Evolutionary conservation across 2,113 vertebrate species (phyloP).

Genomic region (Alces alces): DNA sequence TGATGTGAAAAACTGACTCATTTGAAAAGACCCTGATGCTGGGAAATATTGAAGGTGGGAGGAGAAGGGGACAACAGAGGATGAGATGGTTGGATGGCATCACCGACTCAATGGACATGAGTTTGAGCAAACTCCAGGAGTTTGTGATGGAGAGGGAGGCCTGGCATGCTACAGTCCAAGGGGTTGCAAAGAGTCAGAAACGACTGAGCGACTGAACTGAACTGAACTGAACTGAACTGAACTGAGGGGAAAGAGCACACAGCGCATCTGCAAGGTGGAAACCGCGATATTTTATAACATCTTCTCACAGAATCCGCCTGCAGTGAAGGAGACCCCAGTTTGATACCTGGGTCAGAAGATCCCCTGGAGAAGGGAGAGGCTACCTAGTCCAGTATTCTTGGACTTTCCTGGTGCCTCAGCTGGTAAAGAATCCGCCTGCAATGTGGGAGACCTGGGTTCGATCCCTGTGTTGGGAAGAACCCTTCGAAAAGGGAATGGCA

Average conservation of each 20-base stretch:
- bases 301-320: background rate
- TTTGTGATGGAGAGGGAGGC: background rate
- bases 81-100: background rate
- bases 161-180: background rate
- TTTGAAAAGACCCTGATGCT: background rate
- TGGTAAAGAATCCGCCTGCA: background rate
- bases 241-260: background rate
- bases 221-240: background rate
- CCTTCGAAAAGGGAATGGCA: background rate
- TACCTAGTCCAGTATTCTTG: background rate
- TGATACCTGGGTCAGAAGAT: background rate
- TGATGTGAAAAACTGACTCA: background rate
- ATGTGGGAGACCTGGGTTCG: background rate
- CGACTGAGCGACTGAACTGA: background rate
- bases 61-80: background rate
- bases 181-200: background rate
- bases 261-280: background rate
- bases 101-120: background rate
- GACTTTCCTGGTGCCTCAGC: background rate
- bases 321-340: background rate
- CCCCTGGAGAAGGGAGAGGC: background rate
- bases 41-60: background rate
- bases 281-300: background rate
- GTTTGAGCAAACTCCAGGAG: background rate
- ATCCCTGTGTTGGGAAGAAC: background rate